These are phyloP conservation scores for Drosophila eugracilis DNA, from an alignment of 1,140 invertebrate species.

Conservation along the genomic window DNA sequence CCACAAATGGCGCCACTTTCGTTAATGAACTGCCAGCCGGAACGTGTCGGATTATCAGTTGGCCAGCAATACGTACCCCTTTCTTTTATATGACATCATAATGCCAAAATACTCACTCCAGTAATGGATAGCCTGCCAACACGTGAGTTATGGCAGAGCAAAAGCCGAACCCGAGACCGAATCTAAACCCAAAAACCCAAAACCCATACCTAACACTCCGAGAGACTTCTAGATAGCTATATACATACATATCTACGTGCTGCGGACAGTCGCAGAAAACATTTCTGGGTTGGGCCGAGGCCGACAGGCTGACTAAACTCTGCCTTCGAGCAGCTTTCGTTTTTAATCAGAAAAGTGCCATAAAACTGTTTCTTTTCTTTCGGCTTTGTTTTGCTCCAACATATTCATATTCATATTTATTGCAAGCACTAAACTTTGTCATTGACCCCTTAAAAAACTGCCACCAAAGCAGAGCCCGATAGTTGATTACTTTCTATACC, in stretches of 20 bases:
- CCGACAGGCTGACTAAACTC: constrained; percentile 32
- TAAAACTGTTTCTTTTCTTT: constrained; percentile 44
- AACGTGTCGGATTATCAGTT: constrained; percentile 65
- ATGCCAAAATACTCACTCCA: constrained; percentile 29
- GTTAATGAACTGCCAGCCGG: constrained; percentile 27
- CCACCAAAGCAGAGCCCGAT: constrained; percentile 6
- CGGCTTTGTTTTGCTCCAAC: constrained; percentile 13
- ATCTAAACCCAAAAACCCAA: constrained; percentile 7
- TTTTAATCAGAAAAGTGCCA: constrained; percentile 69
- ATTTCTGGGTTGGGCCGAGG: constrained; percentile 43
- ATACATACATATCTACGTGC: constrained; percentile 12
- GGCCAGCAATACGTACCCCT: constrained; percentile 22
- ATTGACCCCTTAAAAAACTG: constrained; percentile 64
- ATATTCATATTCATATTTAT: constrained; percentile 42
- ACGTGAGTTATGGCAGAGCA: constrained; percentile 72
- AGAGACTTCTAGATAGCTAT: constrained; percentile 39
- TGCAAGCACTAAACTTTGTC: constrained; percentile 61
- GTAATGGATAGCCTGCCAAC: constrained; percentile 56
- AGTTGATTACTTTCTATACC: constrained; percentile 1
- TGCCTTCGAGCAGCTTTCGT: constrained; percentile 47
- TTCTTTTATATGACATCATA: constrained; percentile 71
- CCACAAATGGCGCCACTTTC: constrained; percentile 21
- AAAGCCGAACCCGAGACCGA: constrained; percentile 19
- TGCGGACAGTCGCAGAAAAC: constrained; percentile 13
- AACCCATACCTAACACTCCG: constrained; percentile 13